Base-by-base conservation (phyloP, 2,888 invertebrate genomes). In the Julus scandinavius region DNA sequence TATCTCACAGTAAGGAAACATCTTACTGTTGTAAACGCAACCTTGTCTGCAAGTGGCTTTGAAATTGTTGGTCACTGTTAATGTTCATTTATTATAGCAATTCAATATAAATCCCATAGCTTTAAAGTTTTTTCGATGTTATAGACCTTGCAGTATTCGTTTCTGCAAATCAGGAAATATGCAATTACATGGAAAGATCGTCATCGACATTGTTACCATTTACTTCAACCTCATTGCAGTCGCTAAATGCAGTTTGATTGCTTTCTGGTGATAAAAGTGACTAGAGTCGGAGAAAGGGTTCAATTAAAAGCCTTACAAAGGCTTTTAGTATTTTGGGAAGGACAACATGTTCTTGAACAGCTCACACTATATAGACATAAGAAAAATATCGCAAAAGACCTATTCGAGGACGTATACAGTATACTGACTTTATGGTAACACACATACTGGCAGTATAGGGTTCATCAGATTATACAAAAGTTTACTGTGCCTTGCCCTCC, bases 221-320 rank as follows among this genome's bases (percentile, higher is more conserved):
- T 72, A 72, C 80, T 80, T 38, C 80, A 80, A 38, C 29, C 3
- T 13, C 7, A 80, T 80, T 13, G 20, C 7, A 80, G 29, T 80
- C 38, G 38, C 80, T 80, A 80, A 80, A 80, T 80, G 80, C 80
- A 29, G 20, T 80, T 80, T 80, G 0, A 80, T 80, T 7, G 80
- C 38, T 38, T 38, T 80, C 72, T 80, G 80, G 80, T 38, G 38
- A 80, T 80, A 80, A 80, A 80, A 80, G 38, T 80, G 29, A 80
- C 80, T 80, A 6, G 29, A 38, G 6, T 38, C 6, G 13, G 38
- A 29, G 29, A 29, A 38, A 80, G 80, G 29, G 80, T 80, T 80
- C 80, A 80, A 80, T 80, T 80, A 80, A 80, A 80, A 80, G 29
- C 7, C 72, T 29, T 29, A 72, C 72, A 72, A 72, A 29, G 20